Percentiles rank a stretch among this genome's conserved stretches.
These are phyloP conservation scores for Myopa tessellatipennis DNA, from an alignment of 2,888 invertebrate genomes.

Conservation along the genomic window DNA sequence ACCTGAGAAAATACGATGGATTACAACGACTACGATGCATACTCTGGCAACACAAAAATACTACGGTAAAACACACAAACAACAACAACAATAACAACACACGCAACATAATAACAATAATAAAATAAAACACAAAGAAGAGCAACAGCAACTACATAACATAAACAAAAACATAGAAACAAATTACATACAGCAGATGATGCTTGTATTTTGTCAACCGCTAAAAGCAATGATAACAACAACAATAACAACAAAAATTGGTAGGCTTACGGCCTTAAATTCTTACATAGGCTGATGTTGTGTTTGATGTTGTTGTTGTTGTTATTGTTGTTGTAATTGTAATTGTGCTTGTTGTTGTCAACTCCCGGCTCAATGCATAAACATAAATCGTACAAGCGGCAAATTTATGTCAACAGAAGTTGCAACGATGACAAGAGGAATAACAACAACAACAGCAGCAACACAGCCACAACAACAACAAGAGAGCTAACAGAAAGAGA, in stretches of 20 bases:
- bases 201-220: conserved; percentile 23
- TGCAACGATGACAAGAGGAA: conserved; percentile 19
- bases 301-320: neutral
- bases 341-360: neutral
- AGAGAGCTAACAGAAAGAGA: conserved; percentile 15
- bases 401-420: conserved; percentile 6
- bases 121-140: neutral
- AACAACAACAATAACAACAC: conserved; percentile 4
- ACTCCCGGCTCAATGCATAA: conserved; percentile 1
- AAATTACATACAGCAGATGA: conserved; percentile 5
- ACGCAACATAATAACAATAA: neutral
- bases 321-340: neutral
- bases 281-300: neutral
- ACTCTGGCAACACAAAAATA: neutral
- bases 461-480: conserved; percentile 32
- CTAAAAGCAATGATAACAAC: neutral
- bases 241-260: neutral
- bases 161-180: neutral
- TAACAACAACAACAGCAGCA: neutral
- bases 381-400: conserved; percentile 13
- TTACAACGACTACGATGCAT: neutral
- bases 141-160: too few relatives aligned
- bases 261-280: neutral
- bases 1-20: neutral
- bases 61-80: conserved; percentile 20